A percentile compares a stretch with the other conserved stretches of the same genome.
These are phyloP conservation scores for Drosophila gunungcola DNA, from an alignment of 1,140 invertebrate species.

Conservation along the genomic window DNA sequence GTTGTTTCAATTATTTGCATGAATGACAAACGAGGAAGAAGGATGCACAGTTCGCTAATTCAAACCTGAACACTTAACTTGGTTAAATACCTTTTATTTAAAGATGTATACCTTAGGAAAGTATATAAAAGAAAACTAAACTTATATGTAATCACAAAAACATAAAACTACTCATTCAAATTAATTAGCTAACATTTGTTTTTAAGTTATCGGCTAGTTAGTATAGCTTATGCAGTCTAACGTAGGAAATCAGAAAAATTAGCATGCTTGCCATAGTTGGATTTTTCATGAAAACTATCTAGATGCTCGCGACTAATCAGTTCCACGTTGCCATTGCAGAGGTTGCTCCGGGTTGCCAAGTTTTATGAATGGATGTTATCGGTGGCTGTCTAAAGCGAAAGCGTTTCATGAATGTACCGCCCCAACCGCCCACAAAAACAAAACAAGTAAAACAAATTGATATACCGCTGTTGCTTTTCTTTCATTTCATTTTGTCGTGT, in stretches of 20 bases:
- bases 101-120: too few species aligned
- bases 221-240: slow-evolving; percentile 13
- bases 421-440: background rate
- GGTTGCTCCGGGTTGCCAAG: slow-evolving; percentile 18
- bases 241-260: slow-evolving; percentile 19
- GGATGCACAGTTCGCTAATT: too few species aligned
- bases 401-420: slow-evolving; percentile 31
- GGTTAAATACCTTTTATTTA: too few species aligned
- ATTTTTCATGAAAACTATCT: slow-evolving; percentile 29
- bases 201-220: background rate
- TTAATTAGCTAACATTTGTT: too few species aligned
- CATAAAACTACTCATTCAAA: too few species aligned
- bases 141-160: too few species aligned
- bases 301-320: slow-evolving; percentile 30
- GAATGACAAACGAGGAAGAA: background rate
- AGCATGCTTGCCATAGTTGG: slow-evolving; percentile 18
- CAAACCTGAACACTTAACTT: too few species aligned
- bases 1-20: background rate
- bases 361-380: slow-evolving; percentile 68
- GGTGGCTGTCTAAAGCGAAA: slow-evolving; percentile 27
- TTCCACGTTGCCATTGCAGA: slow-evolving; percentile 24
- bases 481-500: slow-evolving; percentile 39
- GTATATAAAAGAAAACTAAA: too few species aligned
- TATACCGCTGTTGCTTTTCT: slow-evolving; percentile 43
- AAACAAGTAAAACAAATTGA: slow-evolving; percentile 39